Conservation (phyloP, 1,140 invertebrate species). For the Nasonia vitripennis region DNA sequence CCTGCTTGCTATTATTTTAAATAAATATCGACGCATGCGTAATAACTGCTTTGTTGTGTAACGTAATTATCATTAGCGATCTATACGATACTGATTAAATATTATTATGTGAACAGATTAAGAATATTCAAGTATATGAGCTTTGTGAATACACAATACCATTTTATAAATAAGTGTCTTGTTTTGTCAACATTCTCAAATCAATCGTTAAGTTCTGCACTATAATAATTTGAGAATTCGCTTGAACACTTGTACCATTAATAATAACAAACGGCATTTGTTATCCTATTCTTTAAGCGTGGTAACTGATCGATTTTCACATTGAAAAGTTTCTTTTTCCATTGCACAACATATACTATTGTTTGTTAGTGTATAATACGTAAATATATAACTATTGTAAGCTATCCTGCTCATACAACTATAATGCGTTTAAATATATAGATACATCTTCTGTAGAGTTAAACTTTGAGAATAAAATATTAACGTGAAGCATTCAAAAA, state of each 20-base stretch:
- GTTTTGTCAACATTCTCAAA: background rate
- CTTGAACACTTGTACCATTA: constrained; percentile 3
- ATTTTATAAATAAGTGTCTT: background rate
- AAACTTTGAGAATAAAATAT: constrained; percentile 49
- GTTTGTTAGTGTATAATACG: constrained; percentile 12
- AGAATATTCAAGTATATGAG: background rate
- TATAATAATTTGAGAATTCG: background rate
- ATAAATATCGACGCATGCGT: background rate
- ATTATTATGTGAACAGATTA: background rate
- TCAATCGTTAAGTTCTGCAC: background rate
- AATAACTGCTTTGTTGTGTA: background rate
- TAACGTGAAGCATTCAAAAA: constrained; percentile 34
- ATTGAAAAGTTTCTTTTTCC: constrained; percentile 2
- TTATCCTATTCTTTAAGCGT: background rate
- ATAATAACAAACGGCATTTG: constrained; percentile 15
- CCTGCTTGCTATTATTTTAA: background rate
- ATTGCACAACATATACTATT: constrained; percentile 37
- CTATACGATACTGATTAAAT: background rate
- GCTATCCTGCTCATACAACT: background rate
- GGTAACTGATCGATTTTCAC: constrained; percentile 36
- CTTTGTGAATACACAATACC: background rate
- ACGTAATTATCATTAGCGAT: constrained; percentile 20
- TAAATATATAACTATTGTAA: constrained; percentile 31
- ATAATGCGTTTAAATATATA: background rate
- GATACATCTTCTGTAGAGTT: constrained; percentile 9